Base-by-base conservation (phyloP, 2,113 vertebrate genomes). In the Dicerorhinus sumatrensis region DNA sequence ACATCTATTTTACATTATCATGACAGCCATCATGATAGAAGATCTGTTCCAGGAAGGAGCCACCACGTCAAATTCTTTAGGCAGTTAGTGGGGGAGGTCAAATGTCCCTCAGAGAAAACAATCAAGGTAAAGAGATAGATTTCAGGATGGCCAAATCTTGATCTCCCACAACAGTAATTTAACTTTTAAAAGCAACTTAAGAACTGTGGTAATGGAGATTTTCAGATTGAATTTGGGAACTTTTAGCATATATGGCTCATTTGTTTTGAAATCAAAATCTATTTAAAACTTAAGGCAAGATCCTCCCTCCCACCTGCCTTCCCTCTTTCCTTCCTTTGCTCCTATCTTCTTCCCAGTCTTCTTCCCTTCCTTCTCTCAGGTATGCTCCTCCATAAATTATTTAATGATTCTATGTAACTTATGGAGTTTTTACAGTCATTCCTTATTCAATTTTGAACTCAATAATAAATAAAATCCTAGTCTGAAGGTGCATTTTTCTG, bases 141-240 rank as follows among this genome's bases (percentile, higher is more conserved):
- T 42, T 42, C 42, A 42, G 42, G 42, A 42, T 42, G 42, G 42
- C 42, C 42, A 42, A 42, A 42, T 42, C 42, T 42, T 42, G 42
- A 42, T 42, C 42, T 42, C 42, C 42, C 42, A 42, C 42, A 42
- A 42, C 42, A 89, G 63, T 56, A 86, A 46, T 91, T 85, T 76
- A 79, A 85, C 75, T 91, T 88, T 91, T 72, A n/a, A 88, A 95
- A 84, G 46, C 33, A 87, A 91, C 36, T 97, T 91, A 79, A 88
- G 58, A 75, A 33, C 51, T 63, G 85, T 42, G 9, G 1, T 81
- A 89, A 62, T 81, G n/a, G 84, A 85, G 58, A 94, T 48, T 94
- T 88, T 96, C 69, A 81, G 36, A 89, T 84, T 94, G 63, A 92
- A 89, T 63, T 94, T 77, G 39, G 36, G 51, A 94, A 79, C 7